These are phyloP conservation scores for Tauraco hartlaubi DNA, from an alignment of 2,797 vertebrate genomes.

Conservation along the genomic window DNA sequence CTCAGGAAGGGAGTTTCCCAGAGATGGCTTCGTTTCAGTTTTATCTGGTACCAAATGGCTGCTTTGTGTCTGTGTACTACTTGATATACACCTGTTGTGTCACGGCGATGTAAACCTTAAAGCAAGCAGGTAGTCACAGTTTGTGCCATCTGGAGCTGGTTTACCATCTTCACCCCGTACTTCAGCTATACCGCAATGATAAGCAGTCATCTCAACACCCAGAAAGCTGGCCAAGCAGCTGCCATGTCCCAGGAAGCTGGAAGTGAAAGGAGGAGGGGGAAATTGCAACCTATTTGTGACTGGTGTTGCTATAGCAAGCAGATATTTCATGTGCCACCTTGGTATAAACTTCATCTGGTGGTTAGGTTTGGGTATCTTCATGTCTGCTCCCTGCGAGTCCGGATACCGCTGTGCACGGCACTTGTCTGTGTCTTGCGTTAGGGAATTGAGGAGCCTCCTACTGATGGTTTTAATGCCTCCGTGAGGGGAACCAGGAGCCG, in stretches of 20 bases:
- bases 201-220: accelerated
- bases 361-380: neutral
- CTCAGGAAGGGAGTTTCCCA: neutral
- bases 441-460: neutral
- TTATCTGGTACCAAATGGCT: neutral
- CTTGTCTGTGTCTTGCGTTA: neutral
- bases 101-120: neutral
- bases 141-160: neutral
- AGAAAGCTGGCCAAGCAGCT: neutral
- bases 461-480: neutral
- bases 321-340: neutral
- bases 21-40: neutral
- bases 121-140: neutral
- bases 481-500: neutral
- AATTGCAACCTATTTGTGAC: neutral
- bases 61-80: neutral
- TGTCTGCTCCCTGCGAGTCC: neutral
- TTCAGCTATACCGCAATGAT: accelerated
- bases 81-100: neutral
- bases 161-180: neutral
- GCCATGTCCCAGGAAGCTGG: neutral
- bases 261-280: neutral
- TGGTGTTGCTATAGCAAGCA: neutral
- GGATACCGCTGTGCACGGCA: neutral
- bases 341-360: neutral